Base-by-base conservation (phyloP, 2,797 vertebrate species). In the Chrysocyon brachyurus region DNA sequence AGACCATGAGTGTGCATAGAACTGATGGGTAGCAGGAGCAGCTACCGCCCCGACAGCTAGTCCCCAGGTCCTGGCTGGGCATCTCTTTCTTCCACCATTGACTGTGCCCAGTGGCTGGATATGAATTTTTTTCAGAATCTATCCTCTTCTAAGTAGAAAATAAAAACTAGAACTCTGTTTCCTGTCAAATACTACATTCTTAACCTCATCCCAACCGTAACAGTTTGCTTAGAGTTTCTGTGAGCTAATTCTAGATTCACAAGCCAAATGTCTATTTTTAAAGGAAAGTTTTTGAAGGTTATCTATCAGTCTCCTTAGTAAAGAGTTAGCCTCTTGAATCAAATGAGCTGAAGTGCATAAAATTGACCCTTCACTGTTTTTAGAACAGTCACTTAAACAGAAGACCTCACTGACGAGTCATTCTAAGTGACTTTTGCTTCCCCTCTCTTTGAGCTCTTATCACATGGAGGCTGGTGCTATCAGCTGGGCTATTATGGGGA, bases 341-440 rank as follows among this genome's bases (percentile, higher is more conserved):
- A 95, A 84, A 78, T 90, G 70, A 97, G 36, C 7, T 83, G 56
- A 91, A 85, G n/a, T 57, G 21, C 54, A 83, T 28, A 84, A 19
- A 87, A 70, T 1, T 87, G 94, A 90, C n/a, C 82, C 81, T 95
- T 91, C 12, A 12, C 40, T 88, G n/a, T 68, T 91, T 96, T 96
- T 85, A 90, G 54, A 93, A 49, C 87, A 91, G 77, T 70, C 94
- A 94, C 31, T 95, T 93, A 56, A 17, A 26, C 16, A 84, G 24
- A 85, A 56, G 19, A 57, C 77, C 22, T 96, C 66, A 70, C 28
- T 72, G 93, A 49, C 0, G 24, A 88, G 56, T 68, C 92, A 87
- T 63, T 86, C 54, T n/a, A 33, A 93, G 33, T 95, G 87, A 96
- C 93, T 92, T 97, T 85, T 68, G 72, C 40, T 94, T 96, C 87